These are phyloP conservation scores for sheep (Ovis aries) DNA, from an alignment of 2,113 vertebrate species.

Conservation along the genomic window ARS-UI_Ramb_v3.0 NC_056056.1:215920501-215921000, in stretches of 20 bases:
- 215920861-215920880: background rate
- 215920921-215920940: background rate
- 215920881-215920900: background rate
- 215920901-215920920: background rate
- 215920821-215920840: background rate
- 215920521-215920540: too few species aligned
- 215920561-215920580: background rate
- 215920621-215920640: background rate
- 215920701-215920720: background rate
- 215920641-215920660: background rate
- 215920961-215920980: fast-evolving
- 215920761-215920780: background rate
- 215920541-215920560: background rate
- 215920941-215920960: background rate
- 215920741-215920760: background rate
- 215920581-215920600: background rate
- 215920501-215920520: too few species aligned
- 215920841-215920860: background rate
- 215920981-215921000: background rate
- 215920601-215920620: background rate
- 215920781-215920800: background rate
- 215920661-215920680: background rate
- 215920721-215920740: background rate
- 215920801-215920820: background rate
- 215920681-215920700: background rate